Evolutionary conservation across 2,113 vertebrate species (phyloP).

Genomic region (Neoarius graeffei): DNA sequence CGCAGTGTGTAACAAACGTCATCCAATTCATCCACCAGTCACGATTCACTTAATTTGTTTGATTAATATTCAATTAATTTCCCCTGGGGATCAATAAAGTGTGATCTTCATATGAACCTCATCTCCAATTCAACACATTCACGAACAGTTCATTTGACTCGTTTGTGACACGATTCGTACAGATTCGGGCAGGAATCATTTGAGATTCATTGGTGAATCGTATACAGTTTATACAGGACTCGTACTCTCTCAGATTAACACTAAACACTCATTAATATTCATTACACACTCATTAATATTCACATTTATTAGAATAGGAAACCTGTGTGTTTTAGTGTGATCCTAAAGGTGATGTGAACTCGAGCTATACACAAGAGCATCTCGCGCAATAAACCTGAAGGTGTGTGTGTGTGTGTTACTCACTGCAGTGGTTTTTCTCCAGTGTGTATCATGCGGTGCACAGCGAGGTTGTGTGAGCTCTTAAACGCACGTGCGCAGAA

Average conservation of each 20-base stretch:
- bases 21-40: no score
- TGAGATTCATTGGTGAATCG: not conserved
- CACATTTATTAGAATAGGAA: not conserved
- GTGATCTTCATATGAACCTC: no score
- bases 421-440: constrained; percentile 97
- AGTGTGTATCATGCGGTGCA: constrained; percentile 98
- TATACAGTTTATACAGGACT: not conserved
- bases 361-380: not conserved
- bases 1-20: no score
- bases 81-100: no score
- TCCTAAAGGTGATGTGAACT: not conserved
- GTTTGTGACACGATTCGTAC: not conserved
- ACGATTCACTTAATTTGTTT: not conserved
- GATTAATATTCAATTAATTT: not conserved
- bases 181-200: not conserved
- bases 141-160: not conserved
- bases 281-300: not conserved
- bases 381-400: not conserved
- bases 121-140: no score
- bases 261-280: not conserved
- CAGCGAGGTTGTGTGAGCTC: constrained; percentile 96
- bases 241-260: no score
- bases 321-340: not conserved
- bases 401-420: constrained; percentile 63
- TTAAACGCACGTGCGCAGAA: constrained; percentile 98